Conservation (phyloP, 2,113 vertebrate species). For the Zingel zingel region DNA sequence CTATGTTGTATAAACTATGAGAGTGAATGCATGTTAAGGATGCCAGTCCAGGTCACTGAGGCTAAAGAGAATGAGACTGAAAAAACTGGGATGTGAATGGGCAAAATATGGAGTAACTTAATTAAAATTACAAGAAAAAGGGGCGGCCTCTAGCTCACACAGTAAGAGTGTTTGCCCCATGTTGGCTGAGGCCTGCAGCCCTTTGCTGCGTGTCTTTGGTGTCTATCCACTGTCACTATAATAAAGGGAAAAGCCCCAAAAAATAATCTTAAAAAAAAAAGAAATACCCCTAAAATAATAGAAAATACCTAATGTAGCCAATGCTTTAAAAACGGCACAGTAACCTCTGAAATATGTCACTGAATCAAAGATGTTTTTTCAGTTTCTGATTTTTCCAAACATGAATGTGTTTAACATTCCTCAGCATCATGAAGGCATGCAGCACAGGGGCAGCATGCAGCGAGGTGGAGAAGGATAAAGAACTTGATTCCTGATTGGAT, state of each 20-base stretch:
- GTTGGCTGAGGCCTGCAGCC: too few relatives aligned
- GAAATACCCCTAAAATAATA: neutral
- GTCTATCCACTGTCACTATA: too few relatives aligned
- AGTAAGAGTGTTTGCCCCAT: too few relatives aligned
- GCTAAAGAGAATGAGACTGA: neutral
- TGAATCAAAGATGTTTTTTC: neutral
- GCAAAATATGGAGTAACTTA: neutral
- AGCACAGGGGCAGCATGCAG: constrained; percentile 1
- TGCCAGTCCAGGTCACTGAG: neutral
- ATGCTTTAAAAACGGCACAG: neutral
- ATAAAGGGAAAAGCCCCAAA: too few relatives aligned
- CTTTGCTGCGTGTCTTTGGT: too few relatives aligned
- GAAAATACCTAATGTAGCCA: neutral
- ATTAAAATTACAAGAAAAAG: neutral
- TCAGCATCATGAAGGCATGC: neutral
- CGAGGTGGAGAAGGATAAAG: neutral
- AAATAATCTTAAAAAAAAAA: too few relatives aligned
- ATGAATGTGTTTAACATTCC: neutral
- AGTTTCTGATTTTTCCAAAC: neutral
- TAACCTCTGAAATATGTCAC: neutral
- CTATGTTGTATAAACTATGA: neutral
- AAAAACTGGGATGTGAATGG: neutral
- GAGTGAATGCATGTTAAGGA: neutral
- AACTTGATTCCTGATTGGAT: neutral
- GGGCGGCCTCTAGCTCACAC: too few relatives aligned